Conservation (phyloP, 2,888 invertebrate genomes). For the Podabrus alpinus region DNA sequence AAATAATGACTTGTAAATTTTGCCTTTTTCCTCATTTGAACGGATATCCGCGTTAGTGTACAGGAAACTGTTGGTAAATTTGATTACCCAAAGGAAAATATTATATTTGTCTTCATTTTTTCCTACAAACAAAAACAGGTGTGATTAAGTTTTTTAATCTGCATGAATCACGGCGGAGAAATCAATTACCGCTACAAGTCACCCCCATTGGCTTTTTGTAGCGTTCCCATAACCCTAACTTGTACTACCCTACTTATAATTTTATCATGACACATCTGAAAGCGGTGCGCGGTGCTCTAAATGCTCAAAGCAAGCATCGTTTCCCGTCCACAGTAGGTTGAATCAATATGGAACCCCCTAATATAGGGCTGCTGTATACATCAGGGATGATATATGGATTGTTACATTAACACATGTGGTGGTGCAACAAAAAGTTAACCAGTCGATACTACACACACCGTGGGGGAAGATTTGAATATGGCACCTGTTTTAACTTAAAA, state of each 20-base stretch:
- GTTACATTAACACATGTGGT: slow-evolving; percentile 26
- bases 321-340: slow-evolving; percentile 4
- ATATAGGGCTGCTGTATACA: slow-evolving; percentile 22
- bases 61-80: neutral
- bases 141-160: neutral
- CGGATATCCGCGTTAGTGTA: neutral
- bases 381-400: slow-evolving; percentile 24
- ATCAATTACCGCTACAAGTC: slow-evolving; percentile 12
- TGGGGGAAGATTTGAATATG: slow-evolving; percentile 11
- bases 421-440: slow-evolving; percentile 17
- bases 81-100: neutral
- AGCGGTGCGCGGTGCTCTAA: neutral
- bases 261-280: neutral
- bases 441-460: neutral
- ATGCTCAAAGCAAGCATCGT: neutral
- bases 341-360: slow-evolving; percentile 16
- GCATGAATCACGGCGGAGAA: slow-evolving; percentile 16
- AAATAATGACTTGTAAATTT: neutral
- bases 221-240: slow-evolving; percentile 15
- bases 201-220: slow-evolving; percentile 6
- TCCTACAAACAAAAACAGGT: slow-evolving; percentile 11
- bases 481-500: slow-evolving; percentile 19
- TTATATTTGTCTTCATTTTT: neutral
- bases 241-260: neutral
- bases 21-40: neutral